A percentile compares a stretch with the other conserved stretches of the same genome.
phyloP scores from a whole-genome alignment of 1,140 invertebrate species.

The Zaprionus davidi region DNA sequence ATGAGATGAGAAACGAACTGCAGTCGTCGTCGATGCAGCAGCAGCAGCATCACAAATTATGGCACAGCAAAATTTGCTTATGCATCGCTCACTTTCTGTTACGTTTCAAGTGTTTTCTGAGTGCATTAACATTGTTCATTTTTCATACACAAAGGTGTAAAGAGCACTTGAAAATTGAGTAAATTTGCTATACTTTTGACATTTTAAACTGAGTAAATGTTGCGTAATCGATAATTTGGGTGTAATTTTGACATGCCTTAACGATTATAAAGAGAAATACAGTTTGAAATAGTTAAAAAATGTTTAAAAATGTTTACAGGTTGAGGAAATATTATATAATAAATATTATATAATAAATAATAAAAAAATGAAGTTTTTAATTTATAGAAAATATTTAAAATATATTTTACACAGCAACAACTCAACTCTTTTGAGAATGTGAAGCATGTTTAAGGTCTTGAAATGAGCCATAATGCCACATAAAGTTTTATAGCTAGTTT shows the following conservation, averaged over 20 bases:
- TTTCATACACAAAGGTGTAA: not conserved
- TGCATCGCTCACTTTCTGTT: not conserved
- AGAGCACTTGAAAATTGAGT: conserved; percentile 2
- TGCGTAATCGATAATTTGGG: not conserved
- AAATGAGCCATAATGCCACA: too few relatives aligned
- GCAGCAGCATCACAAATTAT: not conserved
- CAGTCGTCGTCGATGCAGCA: conserved; percentile 1
- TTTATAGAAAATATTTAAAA: not conserved
- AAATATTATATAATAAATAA: too few relatives aligned
- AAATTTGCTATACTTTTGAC: conserved; percentile 2
- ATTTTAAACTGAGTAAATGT: not conserved
- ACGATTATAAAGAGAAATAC: not conserved
- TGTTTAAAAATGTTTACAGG: not conserved
- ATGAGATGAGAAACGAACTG: conserved; percentile 37
- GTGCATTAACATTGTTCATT: not conserved
- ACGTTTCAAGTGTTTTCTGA: conserved; percentile 1
- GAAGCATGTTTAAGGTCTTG: too few relatives aligned
- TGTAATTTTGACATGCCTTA: not conserved
- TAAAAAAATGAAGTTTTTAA: not conserved
- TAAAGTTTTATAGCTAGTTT: not conserved
- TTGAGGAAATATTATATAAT: too few relatives aligned
- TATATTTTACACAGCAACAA: not conserved
- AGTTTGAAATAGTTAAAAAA: too few relatives aligned
- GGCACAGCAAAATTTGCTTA: not conserved
- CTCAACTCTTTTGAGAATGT: too few relatives aligned